Conservation (phyloP, 1,140 invertebrate genomes). For the Physella acuta region DNA sequence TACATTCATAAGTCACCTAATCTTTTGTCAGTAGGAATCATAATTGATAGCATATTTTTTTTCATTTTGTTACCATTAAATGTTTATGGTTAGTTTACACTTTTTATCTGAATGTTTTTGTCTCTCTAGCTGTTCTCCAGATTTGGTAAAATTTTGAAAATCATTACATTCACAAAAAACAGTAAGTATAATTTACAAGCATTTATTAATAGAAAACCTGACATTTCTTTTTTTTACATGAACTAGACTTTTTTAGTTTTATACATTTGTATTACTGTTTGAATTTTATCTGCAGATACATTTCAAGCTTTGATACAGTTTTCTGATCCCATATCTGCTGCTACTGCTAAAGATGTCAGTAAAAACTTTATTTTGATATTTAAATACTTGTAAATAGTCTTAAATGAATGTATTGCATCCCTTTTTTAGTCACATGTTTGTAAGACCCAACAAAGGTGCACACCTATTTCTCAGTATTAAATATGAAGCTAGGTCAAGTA, state of each 20-base stretch:
- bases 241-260: no score
- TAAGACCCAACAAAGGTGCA: no score
- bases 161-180: conserved; percentile 99
- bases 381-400: not conserved
- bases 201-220: no score
- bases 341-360: conserved; percentile 90
- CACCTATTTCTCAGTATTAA: no score
- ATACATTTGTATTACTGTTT: no score
- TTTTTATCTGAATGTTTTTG: not conserved
- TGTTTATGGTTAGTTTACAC: not conserved
- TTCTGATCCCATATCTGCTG: conserved; percentile 91
- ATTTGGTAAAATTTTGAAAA: conserved; percentile 96
- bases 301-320: conserved; percentile 99
- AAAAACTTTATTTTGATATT: not conserved
- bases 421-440: no score
- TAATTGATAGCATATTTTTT: not conserved
- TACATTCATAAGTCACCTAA: no score
- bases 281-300: conserved; percentile 75
- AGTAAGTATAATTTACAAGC: conserved; percentile 86
- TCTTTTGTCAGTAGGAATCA: no score
- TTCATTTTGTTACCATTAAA: not conserved
- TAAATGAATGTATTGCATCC: no score
- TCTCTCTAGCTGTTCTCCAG: conserved; percentile 90
- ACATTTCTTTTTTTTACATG: no score
- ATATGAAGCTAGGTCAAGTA: no score